A percentile compares a stretch with the other conserved stretches of the same genome.
Conservation (phyloP, 2,797 vertebrate species). For the Amazonetta brasiliensis region DNA sequence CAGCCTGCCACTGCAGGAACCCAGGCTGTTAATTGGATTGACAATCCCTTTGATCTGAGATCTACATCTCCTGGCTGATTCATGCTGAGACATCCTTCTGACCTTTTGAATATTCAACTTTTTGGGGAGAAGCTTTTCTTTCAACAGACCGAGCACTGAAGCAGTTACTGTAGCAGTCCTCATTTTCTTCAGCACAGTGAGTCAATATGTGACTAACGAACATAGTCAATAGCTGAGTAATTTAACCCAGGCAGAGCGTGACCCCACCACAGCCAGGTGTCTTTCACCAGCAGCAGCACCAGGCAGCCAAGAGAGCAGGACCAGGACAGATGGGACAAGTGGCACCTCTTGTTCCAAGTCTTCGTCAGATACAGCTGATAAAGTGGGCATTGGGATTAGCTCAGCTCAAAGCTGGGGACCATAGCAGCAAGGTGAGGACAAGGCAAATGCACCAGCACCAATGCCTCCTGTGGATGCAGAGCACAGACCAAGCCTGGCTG, state of each 20-base stretch:
- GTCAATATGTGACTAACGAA: constrained; percentile 16
- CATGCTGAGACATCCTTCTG: constrained; percentile 21
- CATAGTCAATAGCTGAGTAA: background rate
- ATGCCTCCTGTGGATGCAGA: background rate
- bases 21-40: constrained; percentile 9
- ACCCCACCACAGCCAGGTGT: background rate
- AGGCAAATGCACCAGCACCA: fast-evolving
- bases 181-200: background rate
- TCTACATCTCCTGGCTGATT: background rate
- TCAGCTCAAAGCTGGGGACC: background rate
- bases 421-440: background rate
- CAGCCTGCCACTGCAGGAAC: background rate
- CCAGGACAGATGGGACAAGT: background rate
- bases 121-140: background rate
- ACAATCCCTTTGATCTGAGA: constrained; percentile 2
- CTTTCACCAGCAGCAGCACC: background rate
- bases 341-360: background rate
- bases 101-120: constrained; percentile 36
- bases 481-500: background rate
- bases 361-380: background rate
- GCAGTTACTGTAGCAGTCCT: background rate
- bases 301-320: background rate
- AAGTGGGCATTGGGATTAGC: background rate
- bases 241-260: background rate
- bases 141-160: background rate